Evolutionary conservation across 2,888 invertebrate genomes (phyloP), one percentile per base, ranked within the genome.

Genomic region (Diaphora mendica): DNA sequence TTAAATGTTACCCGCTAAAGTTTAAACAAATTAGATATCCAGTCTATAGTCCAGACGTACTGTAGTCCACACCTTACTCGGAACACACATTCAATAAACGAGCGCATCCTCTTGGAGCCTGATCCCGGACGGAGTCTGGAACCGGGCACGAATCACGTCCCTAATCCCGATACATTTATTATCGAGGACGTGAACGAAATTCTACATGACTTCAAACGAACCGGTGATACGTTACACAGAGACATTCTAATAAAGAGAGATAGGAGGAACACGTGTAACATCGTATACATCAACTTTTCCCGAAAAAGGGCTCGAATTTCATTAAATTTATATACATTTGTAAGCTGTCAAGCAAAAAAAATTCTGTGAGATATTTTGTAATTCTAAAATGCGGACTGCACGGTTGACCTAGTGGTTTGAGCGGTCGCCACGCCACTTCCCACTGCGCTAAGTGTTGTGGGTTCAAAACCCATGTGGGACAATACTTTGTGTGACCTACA

Each of bases 61-160:
- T 44, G 48, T 30, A 66, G 26, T 48, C 20, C 13, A 48, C 33
- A 9, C 33, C 33, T 64, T 64, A 39, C 35, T n/a, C 51, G n/a
- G 44, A 8, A 72, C 62, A 20, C 42, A 35, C 67, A 42, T 62
- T 64, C 51, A 75, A 75, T 69, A 77, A 75, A 62, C 68, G 75
- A 74, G 59, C 64, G 23, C 48, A 70, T 70, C 64, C 59, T 69
- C 71, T 67, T 59, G 74, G 62, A 13, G 44, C 9, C 44, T 23
- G 65, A 42, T 64, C 48, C 68, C 64, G 1, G 20, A 20, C 48
- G 44, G 44, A 44, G 44, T 17, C 17, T 44, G 65, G 70, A 51
- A 26, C 20, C 64, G 44, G 62, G 44, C 23, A 51, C 64, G 44
- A 80, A 77, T 76, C 78, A 48, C 75, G 69, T 72, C 72, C 44